Evolutionary conservation across 2,888 invertebrate species (phyloP), one percentile per base, ranked within the genome.

Genomic region (Uropetala carovei): DNA sequence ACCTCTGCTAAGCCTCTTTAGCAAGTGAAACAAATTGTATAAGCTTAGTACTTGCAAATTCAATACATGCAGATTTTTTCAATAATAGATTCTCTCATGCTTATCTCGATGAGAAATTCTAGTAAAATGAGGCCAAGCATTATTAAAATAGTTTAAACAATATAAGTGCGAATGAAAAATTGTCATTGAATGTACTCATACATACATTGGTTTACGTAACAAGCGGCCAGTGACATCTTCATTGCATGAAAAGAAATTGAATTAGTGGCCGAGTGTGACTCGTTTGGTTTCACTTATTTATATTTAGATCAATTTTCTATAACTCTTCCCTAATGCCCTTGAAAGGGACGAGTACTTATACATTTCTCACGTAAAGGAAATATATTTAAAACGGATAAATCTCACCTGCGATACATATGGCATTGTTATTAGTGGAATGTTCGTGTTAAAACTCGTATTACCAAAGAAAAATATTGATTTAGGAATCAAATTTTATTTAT

Each of bases 161-260:
- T 56, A 56, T 89, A 89, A 89, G 89, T 89, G 89, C 89, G 89
- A 89, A 89, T 89, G 43, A 89, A 89, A 89, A 89, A 64, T 89
- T 89, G 64, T 64, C 64, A 89, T 89, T 89, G 89, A 68, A 43
- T 43, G 89, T 89, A 89, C 89, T 89, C 89, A 89, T 89, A 89
- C 89, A 89, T 89, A 89, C 89, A 89, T 89, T 89, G 89, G 89
- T 89, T 83, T 68, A 89, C 64, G 89, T 43, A 89, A 86, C 22
- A 60, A 89, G 89, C 89, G 89, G 64, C 89, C 89, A 89, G 89
- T 68, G 68, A 64, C 89, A 89, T 64, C 89, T 89, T 89, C 89
- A 89, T 89, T 89, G 89, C 89, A 89, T 89, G 89, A 89, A 89
- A 89, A 89, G 89, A 89, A 89, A 89, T 89, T 89, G 68, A 89